A percentile compares a stretch with the other conserved stretches of the same genome.
Conservation (phyloP, 1,140 invertebrate species). For the Medauroidea extradentata region DNA sequence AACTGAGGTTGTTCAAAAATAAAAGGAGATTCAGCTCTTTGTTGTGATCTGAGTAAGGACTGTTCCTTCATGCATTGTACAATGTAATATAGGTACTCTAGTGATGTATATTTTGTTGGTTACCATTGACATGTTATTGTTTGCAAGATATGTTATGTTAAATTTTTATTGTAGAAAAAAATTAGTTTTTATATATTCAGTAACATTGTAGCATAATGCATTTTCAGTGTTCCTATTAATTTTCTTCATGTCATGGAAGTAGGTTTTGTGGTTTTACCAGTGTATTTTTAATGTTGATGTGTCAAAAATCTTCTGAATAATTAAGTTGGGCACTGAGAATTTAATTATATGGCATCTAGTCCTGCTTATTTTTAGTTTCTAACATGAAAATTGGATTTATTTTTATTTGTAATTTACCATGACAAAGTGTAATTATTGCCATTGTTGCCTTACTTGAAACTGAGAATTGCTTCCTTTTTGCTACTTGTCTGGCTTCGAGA, state of each 20-base stretch:
- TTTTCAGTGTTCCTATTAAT: background rate
- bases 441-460: constrained; percentile 8
- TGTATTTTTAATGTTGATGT: background rate
- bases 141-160: no score
- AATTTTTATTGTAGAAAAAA: no score
- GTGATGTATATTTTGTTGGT: no score
- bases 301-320: background rate
- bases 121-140: no score
- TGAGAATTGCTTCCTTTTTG: constrained; percentile 9
- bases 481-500: background rate
- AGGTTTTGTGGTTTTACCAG: background rate
- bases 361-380: constrained; percentile 5
- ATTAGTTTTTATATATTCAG: no score
- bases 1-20: no score
- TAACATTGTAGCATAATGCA: background rate
- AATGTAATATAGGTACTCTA: no score
- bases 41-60: no score
- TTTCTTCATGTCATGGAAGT: background rate
- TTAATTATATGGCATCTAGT: background rate
- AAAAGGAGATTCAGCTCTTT: no score
- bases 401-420: background rate
- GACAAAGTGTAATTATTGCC: constrained; percentile 7
- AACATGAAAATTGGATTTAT: background rate
- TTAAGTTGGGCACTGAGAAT: background rate
- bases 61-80: no score